Evolutionary conservation across 1,140 invertebrate genomes (phyloP), one percentile per base, ranked within the genome.

Genomic region (Drosophila kanapiae): DNA sequence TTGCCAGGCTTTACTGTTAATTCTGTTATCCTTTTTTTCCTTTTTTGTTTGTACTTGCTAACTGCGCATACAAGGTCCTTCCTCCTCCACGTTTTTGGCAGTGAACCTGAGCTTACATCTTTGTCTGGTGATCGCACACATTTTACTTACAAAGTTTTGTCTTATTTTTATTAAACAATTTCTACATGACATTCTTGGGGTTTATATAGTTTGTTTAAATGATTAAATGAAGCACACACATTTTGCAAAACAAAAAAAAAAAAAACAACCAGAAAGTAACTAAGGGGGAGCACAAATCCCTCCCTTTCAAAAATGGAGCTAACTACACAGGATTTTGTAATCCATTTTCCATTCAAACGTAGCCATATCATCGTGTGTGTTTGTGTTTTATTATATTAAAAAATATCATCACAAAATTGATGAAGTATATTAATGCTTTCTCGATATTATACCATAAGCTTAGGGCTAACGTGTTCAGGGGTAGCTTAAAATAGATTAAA

Each of bases 101-200:
- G 91, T 92, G 91, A 92, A 91, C 91, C 91, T 92, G 91, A 92
- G 91, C 91, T 92, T 88, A 80, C 86, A 82, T 87, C 69, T 84
- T 88, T 85, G 79, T 78, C 76, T 71, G 81, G 70, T 78, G 81
- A 80, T 84, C 64, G 82, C 80, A 81, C 57, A 79, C 51, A 56
- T 56, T 70, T 84, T 60, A 56, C 59, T 51, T 83, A 87, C 68
- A 82, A 82, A 82, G 40, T 75, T 27, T 23, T 37, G 16, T 23
- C 6, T 54, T 58, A 53, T 42, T 42, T 23, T 77, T 61, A 27
- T 23, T 42, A 16, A 48, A 48, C 31, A 27, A 47, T 37, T 38
- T 29, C 64, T 43, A 67, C 31, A 70, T 16, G 61, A 68, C 37
- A 31, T 47, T 56, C 29, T 23, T 2, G 33, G 67, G 63, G 18